phyloP scores from a whole-genome alignment of 2,797 vertebrate genomes.

The Gymnopithys bicolor region DNA sequence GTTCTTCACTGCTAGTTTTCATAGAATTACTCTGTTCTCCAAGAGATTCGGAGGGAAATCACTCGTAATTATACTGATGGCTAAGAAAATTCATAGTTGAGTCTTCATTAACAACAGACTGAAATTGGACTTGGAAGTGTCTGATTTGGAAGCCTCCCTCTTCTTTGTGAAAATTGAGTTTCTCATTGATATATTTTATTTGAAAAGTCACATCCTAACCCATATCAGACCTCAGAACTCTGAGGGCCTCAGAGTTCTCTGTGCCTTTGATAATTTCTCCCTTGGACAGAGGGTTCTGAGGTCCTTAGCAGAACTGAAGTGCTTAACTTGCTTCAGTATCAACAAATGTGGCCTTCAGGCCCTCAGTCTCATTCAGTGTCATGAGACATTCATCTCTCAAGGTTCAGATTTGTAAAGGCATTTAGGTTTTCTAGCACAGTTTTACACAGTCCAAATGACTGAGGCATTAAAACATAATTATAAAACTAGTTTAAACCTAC shows the following conservation, averaged over 20 bases:
- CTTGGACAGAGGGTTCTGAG: not conserved
- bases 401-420: not conserved
- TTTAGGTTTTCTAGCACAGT: not conserved
- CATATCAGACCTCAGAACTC: not conserved
- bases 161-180: not conserved
- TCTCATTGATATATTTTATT: not conserved
- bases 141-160: not conserved
- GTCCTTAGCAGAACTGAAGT: not conserved
- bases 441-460: not conserved
- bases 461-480: not conserved
- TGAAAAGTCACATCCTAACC: not conserved
- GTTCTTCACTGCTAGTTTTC: not conserved
- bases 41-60: not conserved
- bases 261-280: not conserved
- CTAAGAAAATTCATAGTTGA: not conserved
- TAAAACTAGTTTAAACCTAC: not conserved
- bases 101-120: not conserved
- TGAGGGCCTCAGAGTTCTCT: not conserved
- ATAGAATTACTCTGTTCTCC: not conserved
- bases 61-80: not conserved
- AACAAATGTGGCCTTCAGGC: not conserved
- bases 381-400: not conserved
- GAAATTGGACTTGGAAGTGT: not conserved
- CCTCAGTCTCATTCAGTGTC: not conserved
- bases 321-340: not conserved